phyloP scores from a whole-genome alignment of 2,797 vertebrate species.

The Alca torda region DNA sequence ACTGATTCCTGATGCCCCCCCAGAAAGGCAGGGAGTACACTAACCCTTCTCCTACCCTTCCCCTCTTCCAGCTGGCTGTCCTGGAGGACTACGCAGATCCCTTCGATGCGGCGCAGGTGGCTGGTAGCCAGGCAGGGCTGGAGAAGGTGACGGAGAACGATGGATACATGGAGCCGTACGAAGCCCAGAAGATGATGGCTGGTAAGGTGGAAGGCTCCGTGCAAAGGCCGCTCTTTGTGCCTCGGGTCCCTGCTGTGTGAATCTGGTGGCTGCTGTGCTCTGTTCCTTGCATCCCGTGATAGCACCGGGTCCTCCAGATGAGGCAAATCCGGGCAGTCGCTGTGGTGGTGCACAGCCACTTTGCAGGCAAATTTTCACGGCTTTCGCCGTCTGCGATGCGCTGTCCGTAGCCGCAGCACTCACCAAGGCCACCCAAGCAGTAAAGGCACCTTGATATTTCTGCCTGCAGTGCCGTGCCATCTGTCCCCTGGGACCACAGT shows the following conservation, averaged over 20 bases:
- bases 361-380: background rate
- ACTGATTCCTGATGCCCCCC: background rate
- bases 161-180: conserved; percentile 98
- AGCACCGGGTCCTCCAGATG: background rate
- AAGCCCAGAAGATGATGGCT: conserved; percentile 98
- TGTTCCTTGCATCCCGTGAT: background rate
- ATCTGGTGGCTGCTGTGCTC: background rate
- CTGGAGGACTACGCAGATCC: conserved; percentile 97
- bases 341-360: background rate
- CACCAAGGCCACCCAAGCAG: background rate
- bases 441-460: background rate
- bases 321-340: background rate
- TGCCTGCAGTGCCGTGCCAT: rapidly evolving
- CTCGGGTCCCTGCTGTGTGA: background rate
- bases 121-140: conserved; percentile 75
- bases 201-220: conserved; percentile 72
- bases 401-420: background rate
- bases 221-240: background rate
- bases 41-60: background rate
- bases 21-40: background rate
- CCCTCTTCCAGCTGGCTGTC: conserved; percentile 83
- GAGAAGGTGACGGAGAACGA: conserved; percentile 92
- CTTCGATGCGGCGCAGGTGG: conserved; percentile 89
- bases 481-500: background rate
- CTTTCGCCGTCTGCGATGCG: rapidly evolving